Percentiles rank a stretch among this genome's conserved stretches.
Conservation (phyloP, 2,113 vertebrate species). For the Oreocharis arfaki region DNA sequence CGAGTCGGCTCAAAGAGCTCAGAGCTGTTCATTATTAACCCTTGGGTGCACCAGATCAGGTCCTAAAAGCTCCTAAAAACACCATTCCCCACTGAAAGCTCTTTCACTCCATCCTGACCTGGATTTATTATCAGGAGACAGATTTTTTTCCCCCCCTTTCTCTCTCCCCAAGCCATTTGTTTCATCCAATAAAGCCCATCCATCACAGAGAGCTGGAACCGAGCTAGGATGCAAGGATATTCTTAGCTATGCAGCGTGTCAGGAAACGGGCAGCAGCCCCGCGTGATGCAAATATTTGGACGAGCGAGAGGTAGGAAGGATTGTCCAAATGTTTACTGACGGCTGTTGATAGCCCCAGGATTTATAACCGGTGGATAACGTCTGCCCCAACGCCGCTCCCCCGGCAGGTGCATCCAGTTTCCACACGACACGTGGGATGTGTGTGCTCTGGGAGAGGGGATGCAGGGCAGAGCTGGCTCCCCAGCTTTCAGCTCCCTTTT, state of each 20-base stretch:
- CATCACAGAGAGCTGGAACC: background rate
- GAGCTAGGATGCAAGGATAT: background rate
- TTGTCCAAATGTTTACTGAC: constrained; percentile 59
- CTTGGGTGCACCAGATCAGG: background rate
- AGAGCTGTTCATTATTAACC: background rate
- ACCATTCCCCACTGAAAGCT: background rate
- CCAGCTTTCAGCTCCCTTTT: background rate
- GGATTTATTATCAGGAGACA: constrained; percentile 17
- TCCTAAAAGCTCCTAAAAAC: constrained; percentile 17
- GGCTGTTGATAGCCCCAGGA: constrained; percentile 37
- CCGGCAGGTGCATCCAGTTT: constrained; percentile 31
- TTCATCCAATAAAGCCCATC: background rate
- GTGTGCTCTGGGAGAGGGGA: background rate
- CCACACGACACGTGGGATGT: background rate
- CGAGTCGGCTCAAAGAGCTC: background rate
- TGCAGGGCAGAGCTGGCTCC: background rate
- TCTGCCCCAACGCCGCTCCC: background rate
- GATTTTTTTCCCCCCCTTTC: background rate
- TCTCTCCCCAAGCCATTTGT: background rate
- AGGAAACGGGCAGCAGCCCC: constrained; percentile 50
- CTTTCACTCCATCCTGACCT: background rate
- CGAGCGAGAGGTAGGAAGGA: constrained; percentile 51
- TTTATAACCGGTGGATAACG: constrained; percentile 6
- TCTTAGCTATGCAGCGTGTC: constrained; percentile 12
- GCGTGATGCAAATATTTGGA: constrained; percentile 65